Evolutionary conservation across 2,797 vertebrate species (phyloP), one percentile per base, ranked within the genome.

Genomic region (Xerus rutilus): DNA sequence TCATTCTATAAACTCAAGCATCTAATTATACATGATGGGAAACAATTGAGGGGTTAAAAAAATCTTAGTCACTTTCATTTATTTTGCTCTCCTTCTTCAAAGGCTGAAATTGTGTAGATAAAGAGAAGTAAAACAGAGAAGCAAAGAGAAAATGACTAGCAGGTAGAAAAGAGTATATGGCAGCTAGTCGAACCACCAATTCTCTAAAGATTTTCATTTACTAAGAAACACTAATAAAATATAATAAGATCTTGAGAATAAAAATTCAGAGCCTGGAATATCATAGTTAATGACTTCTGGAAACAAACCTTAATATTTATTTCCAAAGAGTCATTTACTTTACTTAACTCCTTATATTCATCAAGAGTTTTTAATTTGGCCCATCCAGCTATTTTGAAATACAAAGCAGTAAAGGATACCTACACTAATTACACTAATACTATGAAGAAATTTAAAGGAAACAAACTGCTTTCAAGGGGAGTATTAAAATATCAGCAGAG

Each of bases 291-390:
- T 52, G 12, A 96, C 79, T 57, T 92, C 84, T 81, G 11, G 12
- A 88, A 94, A 90, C 21, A 95, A 86, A 91, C 1, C 0, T 84
- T 89, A 94, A 43, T 69, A 87, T 57, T 57, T 62, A 84, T 47
- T 85, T 91, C 70, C 89, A 21, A 94, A 77, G 17, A 65, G 12
- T 20, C 65, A 82, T 77, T 84, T 78, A 81, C 23, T 77, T 84
- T 78, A 81, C 23, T 57, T 70, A 88, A 69, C 32, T 69, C 47
- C 7, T 90, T 45, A 76, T 52, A 78, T 86, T 84, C 62, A 84
- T 65, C 65, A 57, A 64, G 21, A 67, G 18, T 39, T 88, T 93
- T 90, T 70, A 76, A 70, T 54, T 65, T 32, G 43, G 49, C 2
- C 74, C 18, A 72, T 91, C 23, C 35, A 94, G 54, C 72, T 91